These are phyloP conservation scores for Delphinapterus leucas DNA, from an alignment of 2,113 vertebrate species.

Conservation along the genomic window DNA sequence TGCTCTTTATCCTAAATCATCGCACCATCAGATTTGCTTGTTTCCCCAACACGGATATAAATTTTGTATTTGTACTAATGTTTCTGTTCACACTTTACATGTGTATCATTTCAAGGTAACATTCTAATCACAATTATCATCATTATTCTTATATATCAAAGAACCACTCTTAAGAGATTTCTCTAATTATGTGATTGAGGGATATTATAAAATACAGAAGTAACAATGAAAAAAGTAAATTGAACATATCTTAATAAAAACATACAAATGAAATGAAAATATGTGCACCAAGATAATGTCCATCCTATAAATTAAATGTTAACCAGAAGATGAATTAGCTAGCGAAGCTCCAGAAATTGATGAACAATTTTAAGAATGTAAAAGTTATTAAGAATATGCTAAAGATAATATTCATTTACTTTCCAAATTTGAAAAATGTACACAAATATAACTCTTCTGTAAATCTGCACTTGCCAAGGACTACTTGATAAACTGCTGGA, in stretches of 20 bases:
- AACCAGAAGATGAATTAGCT: not conserved
- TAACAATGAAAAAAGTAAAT: not conserved
- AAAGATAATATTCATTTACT: not conserved
- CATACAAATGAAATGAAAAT: not conserved
- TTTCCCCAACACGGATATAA: not conserved
- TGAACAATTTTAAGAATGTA: not conserved
- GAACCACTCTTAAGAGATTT: not conserved
- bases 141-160: not conserved
- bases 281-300: not conserved
- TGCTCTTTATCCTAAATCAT: not conserved
- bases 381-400: not conserved
- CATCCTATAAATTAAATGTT: not conserved
- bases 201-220: not conserved
- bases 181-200: not conserved
- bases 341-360: not conserved
- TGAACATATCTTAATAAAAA: not conserved
- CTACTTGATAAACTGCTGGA: not conserved
- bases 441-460: not conserved
- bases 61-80: not conserved
- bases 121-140: not conserved
- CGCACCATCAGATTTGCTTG: not conserved
- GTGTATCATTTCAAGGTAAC: not conserved
- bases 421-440: not conserved
- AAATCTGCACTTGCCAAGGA: not conserved
- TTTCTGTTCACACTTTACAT: not conserved